Percentiles rank a stretch among this genome's conserved stretches.
Conservation (phyloP, 2,113 vertebrate genomes). For the Furnarius figulus region DNA sequence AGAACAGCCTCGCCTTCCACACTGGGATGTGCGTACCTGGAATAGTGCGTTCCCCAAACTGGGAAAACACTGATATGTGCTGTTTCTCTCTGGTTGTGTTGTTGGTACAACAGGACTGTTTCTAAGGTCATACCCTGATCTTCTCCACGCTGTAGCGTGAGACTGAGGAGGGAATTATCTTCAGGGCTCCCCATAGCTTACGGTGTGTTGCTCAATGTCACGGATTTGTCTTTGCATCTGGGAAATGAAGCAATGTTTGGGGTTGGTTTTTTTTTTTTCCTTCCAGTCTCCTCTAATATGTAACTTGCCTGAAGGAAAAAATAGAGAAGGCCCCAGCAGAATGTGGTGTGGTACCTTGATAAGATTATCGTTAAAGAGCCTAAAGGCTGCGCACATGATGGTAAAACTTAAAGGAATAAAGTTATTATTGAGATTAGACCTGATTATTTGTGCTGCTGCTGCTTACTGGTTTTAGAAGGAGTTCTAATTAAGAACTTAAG, state of each 20-base stretch:
- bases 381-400: conserved; percentile 66
- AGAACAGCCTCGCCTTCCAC: neutral
- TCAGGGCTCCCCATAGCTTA: neutral
- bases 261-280: neutral
- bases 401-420: conserved; percentile 71
- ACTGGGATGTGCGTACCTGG: neutral
- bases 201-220: conserved; percentile 31
- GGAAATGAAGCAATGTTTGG: conserved; percentile 42
- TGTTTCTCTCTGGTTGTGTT: neutral
- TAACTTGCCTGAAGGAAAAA: conserved; percentile 51
- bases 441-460: conserved; percentile 58
- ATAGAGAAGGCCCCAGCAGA: neutral
- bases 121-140: neutral
- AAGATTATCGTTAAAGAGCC: conserved; percentile 68
- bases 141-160: neutral
- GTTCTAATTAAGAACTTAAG: conserved; percentile 64
- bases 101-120: neutral
- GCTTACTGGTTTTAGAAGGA: conserved; percentile 57
- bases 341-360: conserved; percentile 69
- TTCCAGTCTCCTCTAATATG: neutral
- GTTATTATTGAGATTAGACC: conserved; percentile 62
- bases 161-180: conserved; percentile 8
- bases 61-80: neutral
- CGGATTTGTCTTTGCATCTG: conserved; percentile 35
- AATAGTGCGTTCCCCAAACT: neutral